These are phyloP conservation scores for Diorhabda carinulata DNA, from an alignment of 1,140 invertebrate genomes.

Conservation along the genomic window DNA sequence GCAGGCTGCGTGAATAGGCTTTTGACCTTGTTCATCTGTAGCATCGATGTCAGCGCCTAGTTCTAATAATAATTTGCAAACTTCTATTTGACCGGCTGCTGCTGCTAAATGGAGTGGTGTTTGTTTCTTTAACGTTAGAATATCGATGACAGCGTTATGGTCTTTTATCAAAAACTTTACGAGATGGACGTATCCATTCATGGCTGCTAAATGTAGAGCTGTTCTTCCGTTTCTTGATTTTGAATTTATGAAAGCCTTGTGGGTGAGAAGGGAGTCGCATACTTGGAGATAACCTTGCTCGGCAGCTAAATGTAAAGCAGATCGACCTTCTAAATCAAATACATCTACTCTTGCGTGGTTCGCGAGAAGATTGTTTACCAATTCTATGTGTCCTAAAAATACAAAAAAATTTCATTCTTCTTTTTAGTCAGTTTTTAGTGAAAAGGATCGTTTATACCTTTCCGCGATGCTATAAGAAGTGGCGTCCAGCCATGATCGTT, in stretches of 20 bases:
- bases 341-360: constrained; percentile 97
- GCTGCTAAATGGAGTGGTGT: constrained; percentile 87
- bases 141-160: constrained; percentile 92
- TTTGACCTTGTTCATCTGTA: constrained; percentile 88
- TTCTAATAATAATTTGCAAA: constrained; percentile 89
- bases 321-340: constrained; percentile 93
- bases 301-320: constrained; percentile 91
- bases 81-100: constrained; percentile 90
- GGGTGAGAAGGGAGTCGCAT: constrained; percentile 89
- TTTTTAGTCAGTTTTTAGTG: background rate
- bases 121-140: constrained; percentile 86
- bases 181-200: constrained; percentile 89
- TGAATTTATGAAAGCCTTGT: constrained; percentile 98
- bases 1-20: constrained; percentile 88
- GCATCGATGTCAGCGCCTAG: constrained; percentile 95
- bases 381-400: constrained; percentile 67
- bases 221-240: constrained; percentile 83
- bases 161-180: constrained; percentile 87
- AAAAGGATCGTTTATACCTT: constrained; percentile 32
- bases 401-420: background rate
- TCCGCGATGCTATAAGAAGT: constrained; percentile 83
- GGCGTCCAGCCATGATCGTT: constrained; percentile 93
- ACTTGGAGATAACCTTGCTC: constrained; percentile 90
- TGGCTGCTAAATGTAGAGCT: constrained; percentile 83
- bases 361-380: constrained; percentile 79